Evolutionary conservation across 2,113 vertebrate genomes (phyloP), one percentile per base, ranked within the genome.

Genomic region (Haemorhous mexicanus): DNA sequence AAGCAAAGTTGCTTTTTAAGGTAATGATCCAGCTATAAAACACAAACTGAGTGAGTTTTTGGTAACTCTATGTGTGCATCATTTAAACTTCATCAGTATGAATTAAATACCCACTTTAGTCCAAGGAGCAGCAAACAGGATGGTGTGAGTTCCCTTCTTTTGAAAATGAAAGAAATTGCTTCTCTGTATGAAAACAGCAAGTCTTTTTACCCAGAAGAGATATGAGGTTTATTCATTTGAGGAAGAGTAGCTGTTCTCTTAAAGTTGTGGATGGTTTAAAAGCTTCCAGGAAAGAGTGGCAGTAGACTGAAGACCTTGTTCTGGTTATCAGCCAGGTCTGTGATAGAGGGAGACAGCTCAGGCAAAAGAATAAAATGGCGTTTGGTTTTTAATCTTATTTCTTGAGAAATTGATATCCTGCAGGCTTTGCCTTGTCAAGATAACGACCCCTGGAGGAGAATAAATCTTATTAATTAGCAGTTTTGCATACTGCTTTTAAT

Each of bases 141-240:
- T 91, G 76, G 37, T 47, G 64, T 83, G 62, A 84, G 78, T 87
- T 94, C 47, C 30, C 18, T 59, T 89, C 41, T 95, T 87, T 75
- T 74, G 46, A 93, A 89, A 94, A 82, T 68, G 67, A 95, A 94
- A 94, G 49, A 89, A 86, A 27, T 68, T 82, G 15, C 46, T 33
- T 75, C 44, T 95, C 72, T 39, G 6, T 80, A 84, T 72, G 73
- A 93, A 89, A 58, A 74, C 21, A 81, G n/a, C 66, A 53, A 68
- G 39, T 26, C 22, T 78, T 47, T 85, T 86, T 91, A 92, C 49
- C 55, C 44, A 24, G 72, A 84, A 82, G 35, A 85, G 18, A 2
- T 33, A 30, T 3, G 27, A 78, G 5, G 32, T 91, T 49, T 87
- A 9, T 89, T 94, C 69, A 58, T 89, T 44, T 84, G 55, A 56